These are phyloP conservation scores for Halcyon malimbica DNA, from an alignment of 2,113 vertebrate genomes.

Conservation along the genomic window DNA sequence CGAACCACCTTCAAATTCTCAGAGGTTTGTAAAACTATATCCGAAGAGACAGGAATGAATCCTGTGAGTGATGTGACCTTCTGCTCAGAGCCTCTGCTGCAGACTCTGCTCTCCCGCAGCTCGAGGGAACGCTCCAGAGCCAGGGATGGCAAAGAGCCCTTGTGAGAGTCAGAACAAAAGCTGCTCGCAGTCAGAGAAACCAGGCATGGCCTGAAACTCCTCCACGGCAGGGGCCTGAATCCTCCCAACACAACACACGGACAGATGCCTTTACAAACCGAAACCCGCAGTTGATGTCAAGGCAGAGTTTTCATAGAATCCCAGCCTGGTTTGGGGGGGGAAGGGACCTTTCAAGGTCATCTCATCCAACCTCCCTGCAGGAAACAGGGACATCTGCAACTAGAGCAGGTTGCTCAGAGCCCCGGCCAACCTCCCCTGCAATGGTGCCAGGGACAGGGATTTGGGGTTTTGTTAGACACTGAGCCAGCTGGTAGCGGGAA, in stretches of 20 bases:
- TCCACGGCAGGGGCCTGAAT: background rate
- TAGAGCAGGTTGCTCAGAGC: background rate
- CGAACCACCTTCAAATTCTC: background rate
- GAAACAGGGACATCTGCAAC: background rate
- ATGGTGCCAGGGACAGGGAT: no score
- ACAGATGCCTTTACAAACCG: background rate
- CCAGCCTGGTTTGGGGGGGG: no score
- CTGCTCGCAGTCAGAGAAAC: background rate
- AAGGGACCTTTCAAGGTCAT: background rate
- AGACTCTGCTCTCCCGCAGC: background rate
- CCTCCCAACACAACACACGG: background rate
- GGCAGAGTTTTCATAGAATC: background rate
- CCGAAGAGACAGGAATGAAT: background rate
- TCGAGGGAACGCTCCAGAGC: background rate
- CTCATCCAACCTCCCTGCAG: background rate
- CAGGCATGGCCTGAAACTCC: background rate
- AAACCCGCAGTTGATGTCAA: background rate
- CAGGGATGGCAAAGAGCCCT: slow-evolving; percentile 28
- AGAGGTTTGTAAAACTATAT: background rate
- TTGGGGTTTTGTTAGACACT: background rate
- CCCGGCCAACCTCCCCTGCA: no score
- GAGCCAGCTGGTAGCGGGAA: background rate
- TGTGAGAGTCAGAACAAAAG: background rate
- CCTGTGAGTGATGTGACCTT: background rate
- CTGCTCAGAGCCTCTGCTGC: slow-evolving; percentile 8